A percentile compares a stretch with the other conserved stretches of the same genome.
These are phyloP conservation scores for Rhinogobius similis DNA, from an alignment of 2,113 vertebrate species.

Conservation along the genomic window DNA sequence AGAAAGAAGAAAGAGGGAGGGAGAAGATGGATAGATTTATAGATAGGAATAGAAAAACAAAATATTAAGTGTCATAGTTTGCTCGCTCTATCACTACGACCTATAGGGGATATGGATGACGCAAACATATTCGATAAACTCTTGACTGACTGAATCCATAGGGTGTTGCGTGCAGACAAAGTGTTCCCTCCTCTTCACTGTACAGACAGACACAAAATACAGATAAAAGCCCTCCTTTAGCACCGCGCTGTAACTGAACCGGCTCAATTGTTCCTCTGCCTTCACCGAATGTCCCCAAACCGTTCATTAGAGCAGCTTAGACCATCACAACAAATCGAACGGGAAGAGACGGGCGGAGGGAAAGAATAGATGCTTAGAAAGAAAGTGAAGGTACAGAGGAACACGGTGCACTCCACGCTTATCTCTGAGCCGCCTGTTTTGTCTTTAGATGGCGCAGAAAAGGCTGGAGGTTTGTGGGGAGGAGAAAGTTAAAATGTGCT, in stretches of 20 bases:
- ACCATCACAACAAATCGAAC: conserved; percentile 10
- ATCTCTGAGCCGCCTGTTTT: neutral
- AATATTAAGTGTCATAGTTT: neutral
- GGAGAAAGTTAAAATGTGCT: neutral
- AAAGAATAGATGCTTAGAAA: neutral
- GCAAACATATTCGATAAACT: neutral
- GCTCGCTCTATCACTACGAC: neutral
- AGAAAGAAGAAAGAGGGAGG: neutral
- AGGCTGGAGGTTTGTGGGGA: no score
- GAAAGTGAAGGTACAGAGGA: neutral
- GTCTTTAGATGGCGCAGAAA: neutral
- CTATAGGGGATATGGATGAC: no score
- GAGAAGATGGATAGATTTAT: neutral
- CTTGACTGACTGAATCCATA: neutral
- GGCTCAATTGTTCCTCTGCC: neutral
- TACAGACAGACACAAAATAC: neutral
- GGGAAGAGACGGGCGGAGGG: neutral
- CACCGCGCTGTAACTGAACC: conserved; percentile 1
- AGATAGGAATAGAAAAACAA: neutral
- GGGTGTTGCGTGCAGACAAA: neutral
- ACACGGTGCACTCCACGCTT: neutral
- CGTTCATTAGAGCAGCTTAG: conserved; percentile 6
- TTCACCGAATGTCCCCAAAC: neutral
- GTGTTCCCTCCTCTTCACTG: neutral
- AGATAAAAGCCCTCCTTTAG: neutral